A percentile compares a stretch with the other conserved stretches of the same genome.
Conservation (phyloP, 2,888 invertebrate genomes). For the Pecten maximus region DNA sequence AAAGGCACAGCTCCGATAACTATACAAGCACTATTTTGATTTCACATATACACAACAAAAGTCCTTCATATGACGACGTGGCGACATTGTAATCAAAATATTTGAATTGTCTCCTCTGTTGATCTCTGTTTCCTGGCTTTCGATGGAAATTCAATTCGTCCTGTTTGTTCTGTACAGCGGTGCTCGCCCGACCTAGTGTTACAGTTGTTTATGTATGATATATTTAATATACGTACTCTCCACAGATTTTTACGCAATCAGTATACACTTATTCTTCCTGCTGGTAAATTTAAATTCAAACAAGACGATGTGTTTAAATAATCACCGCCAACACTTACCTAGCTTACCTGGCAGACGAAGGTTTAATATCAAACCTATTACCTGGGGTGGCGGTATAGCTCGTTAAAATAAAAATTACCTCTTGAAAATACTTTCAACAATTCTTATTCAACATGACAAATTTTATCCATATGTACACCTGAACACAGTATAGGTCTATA, state of each 20-base stretch:
- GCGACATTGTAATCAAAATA: background rate
- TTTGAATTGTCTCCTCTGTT: background rate
- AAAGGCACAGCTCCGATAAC: background rate
- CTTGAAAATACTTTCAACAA: background rate
- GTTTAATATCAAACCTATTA: background rate
- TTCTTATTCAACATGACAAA: background rate
- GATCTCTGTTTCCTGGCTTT: background rate
- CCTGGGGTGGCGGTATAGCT: background rate
- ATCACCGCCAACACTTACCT: background rate
- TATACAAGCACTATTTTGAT: conserved; percentile 1
- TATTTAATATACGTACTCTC: background rate
- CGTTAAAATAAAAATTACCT: background rate
- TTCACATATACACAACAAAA: background rate
- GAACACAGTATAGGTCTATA: background rate
- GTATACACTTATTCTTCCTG: background rate
- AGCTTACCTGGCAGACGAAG: background rate
- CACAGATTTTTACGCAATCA: background rate
- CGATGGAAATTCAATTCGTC: background rate
- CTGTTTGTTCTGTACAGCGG: background rate
- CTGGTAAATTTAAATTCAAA: background rate
- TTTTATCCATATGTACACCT: background rate
- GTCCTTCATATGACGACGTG: background rate
- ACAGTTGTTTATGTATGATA: background rate
- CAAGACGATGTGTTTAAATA: background rate
- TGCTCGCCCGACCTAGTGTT: background rate